Evolutionary conservation across 2,888 invertebrate species (phyloP), one percentile per base, ranked within the genome.

Genomic region (Cheilosia soror): DNA sequence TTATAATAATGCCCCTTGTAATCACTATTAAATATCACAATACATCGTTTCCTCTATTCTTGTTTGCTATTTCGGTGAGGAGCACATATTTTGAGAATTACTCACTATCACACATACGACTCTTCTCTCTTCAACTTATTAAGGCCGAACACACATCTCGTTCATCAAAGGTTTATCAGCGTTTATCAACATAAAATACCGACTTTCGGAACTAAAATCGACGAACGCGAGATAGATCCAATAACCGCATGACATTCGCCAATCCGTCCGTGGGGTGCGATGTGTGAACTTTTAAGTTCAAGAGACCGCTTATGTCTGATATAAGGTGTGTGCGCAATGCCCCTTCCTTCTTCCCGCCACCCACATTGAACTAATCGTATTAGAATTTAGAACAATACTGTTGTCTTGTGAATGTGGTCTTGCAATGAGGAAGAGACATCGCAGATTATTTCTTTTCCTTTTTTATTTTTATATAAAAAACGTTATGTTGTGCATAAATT

Each of bases 281-380:
- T 68, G 44, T 79, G 29, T 84, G 79, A 84, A 84, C 83, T 84
- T 79, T 75, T 79, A 84, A 84, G 84, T 84, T 84, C 75, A 84
- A 84, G 79, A 71, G 69, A 76, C 60, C 47, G 71, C 71, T 71
- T 71, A 37, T 49, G 62, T 79, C 51, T 75, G 75, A 66, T 65
- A 71, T 71, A 60, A 37, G 65, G 75, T 79, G 75, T 75, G 79
- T 66, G 75, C 75, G 68, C 83, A 63, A 75, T 49, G 58, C 65
- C 66, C 80, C 47, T 44, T 65, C 53, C 68, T 66, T n/a, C 60
- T 51, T 5, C 25, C 13, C 58, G 37, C 47, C 66, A 25, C 42
- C 60, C 51, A 69, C 75, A 60, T 55, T 51, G 13, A 62, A 71
- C 79, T 84, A 76, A 84, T 84, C 71, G 84, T 65, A 76, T 84